Percentiles rank a stretch among this genome's conserved stretches.
Conservation (phyloP, 2,113 vertebrate genomes). For the Ursus arctos region DNA sequence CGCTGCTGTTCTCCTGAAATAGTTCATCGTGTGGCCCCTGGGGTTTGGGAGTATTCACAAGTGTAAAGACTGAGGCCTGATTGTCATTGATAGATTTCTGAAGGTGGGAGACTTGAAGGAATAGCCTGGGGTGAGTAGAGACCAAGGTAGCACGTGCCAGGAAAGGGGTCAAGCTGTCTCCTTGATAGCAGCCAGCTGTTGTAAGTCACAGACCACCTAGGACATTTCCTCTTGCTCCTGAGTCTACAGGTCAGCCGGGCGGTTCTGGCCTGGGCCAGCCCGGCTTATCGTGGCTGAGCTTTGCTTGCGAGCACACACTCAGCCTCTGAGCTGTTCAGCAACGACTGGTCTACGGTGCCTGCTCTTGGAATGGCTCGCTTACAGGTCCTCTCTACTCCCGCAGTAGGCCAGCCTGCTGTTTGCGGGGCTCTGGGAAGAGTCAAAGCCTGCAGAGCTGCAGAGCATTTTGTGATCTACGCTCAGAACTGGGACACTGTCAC, state of each 20-base stretch:
- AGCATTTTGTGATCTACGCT: neutral
- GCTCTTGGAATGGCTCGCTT: neutral
- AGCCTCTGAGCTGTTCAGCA: neutral
- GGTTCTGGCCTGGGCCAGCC: neutral
- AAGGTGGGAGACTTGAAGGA: neutral
- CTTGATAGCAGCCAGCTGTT: neutral
- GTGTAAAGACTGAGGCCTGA: neutral
- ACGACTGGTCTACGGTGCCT: neutral
- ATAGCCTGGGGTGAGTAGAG: neutral
- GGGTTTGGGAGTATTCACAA: neutral
- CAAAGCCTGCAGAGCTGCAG: neutral
- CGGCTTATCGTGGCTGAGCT: neutral
- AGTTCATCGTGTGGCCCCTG: neutral
- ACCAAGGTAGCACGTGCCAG: neutral
- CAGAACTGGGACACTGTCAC: neutral
- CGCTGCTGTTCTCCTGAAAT: neutral
- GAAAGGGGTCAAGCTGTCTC: neutral
- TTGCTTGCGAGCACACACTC: neutral
- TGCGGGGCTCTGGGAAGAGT: neutral
- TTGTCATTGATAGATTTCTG: slow-evolving; percentile 26
- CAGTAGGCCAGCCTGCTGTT: neutral
- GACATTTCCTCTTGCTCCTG: slow-evolving; percentile 21
- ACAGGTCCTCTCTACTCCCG: neutral
- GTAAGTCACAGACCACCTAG: neutral
- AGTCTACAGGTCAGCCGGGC: neutral